Percentiles rank a stretch among this genome's conserved stretches.
phyloP scores from a whole-genome alignment of 2,113 vertebrate species.

The Mormoops blainvillei region DNA sequence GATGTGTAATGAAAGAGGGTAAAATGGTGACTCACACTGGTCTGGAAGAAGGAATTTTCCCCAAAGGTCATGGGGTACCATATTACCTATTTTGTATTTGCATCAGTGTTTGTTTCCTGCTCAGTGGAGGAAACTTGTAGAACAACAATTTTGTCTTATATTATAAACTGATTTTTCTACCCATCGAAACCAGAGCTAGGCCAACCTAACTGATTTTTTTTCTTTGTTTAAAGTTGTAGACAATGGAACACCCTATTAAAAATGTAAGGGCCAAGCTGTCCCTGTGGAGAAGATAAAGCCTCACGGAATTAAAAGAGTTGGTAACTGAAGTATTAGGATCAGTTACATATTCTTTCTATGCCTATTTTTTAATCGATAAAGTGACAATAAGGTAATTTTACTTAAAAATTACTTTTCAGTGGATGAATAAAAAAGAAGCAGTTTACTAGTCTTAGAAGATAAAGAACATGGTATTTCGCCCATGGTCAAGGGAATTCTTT shows the following conservation, averaged over 20 bases:
- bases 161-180: slow-evolving; percentile 66
- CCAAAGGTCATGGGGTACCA: not conserved
- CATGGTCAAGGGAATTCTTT: not conserved
- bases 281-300: not conserved
- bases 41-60: not conserved
- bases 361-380: not conserved
- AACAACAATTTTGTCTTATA: slow-evolving; percentile 53
- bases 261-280: not conserved
- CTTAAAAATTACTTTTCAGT: not conserved
- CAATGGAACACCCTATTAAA: slow-evolving; percentile 26
- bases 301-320: not conserved
- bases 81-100: slow-evolving; percentile 1
- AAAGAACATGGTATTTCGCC: not conserved
- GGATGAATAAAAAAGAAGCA: not conserved
- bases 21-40: not conserved
- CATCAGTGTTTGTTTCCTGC: slow-evolving; percentile 4
- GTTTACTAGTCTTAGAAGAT: not conserved
- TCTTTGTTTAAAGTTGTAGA: slow-evolving; percentile 32
- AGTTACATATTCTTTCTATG: not conserved
- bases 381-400: not conserved
- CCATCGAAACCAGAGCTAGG: slow-evolving; percentile 44
- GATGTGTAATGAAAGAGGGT: not conserved
- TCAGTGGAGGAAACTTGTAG: slow-evolving; percentile 65
- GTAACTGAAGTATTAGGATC: not conserved
- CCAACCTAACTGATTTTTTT: not conserved